Percentiles rank a stretch among this genome's conserved stretches.
Evolutionary conservation across 2,113 vertebrate species (phyloP).

Genomic region (Nesoenas mayeri): DNA sequence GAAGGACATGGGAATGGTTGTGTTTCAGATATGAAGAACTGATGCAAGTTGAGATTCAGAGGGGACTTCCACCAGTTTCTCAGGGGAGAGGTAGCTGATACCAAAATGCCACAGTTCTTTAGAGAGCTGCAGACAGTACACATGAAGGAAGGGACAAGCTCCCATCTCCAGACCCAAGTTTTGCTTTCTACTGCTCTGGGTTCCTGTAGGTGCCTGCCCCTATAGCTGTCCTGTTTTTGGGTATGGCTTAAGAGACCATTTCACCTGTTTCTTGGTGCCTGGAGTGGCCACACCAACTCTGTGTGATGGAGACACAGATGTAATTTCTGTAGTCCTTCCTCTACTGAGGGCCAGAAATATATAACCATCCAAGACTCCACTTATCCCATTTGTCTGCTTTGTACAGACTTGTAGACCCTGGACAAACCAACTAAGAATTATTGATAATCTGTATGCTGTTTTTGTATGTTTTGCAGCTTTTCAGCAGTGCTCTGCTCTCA

Average conservation of each 20-base stretch:
- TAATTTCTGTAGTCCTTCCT: background rate
- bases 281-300: background rate
- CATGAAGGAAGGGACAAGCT: background rate
- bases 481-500: background rate
- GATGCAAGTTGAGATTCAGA: background rate
- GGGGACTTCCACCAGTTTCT: background rate
- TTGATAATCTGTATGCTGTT: background rate
- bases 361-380: rapidly evolving
- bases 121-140: background rate
- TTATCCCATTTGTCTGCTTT: background rate
- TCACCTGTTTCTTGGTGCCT: background rate
- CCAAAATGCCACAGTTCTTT: background rate
- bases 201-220: background rate
- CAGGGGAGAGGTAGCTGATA: background rate
- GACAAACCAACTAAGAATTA: background rate
- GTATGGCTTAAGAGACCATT: background rate
- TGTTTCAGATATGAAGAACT: background rate
- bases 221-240: background rate
- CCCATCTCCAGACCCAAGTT: background rate
- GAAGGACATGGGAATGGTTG: background rate
- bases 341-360: background rate
- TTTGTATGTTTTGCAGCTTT: background rate
- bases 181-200: background rate
- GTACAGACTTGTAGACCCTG: background rate
- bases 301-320: background rate